Evolutionary conservation across 2,888 invertebrate genomes (phyloP), one percentile per base, ranked within the genome.

Genomic region (Linnaemya tessellans): DNA sequence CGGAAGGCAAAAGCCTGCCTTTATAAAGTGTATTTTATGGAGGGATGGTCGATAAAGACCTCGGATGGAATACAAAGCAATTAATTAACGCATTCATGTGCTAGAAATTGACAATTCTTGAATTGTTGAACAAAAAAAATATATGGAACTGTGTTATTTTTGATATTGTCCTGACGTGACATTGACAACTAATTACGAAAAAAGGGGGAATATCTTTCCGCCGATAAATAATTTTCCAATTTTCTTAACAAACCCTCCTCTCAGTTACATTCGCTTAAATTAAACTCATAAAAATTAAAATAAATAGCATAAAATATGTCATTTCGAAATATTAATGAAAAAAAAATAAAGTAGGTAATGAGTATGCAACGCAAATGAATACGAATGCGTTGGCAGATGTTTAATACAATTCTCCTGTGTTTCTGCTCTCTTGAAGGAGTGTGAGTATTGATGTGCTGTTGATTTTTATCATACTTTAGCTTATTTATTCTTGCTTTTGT

Each of bases 301-400:
- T 58, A 46, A 58, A 54, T 43, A 43, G 18, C n/a, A 71, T 35
- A 74, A 74, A 74, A 64, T 49, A 62, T 62, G 46, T 22, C 22
- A 62, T 49, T 49, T 62, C 22, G 13, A 25, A 43, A 64, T 22
- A 22, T 43, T 43, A 64, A 22, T 30, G 15, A 13, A 64, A 18
- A 70, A 41, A 22, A 25, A 41, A 25, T 25, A 5, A 18, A 68
- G 30, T 38, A 65, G 64, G 64, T 77, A 71, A 82, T 77, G 70
- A 77, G 41, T 77, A 71, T 78, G 77, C 65, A 71, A 38, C 25
- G 15, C 58, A 54, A 68, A 49, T 20, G 30, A 49, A 71, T 60
- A 43, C 15, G 60, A 49, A 18, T 38, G 51, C 35, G n/a, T 25
- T 67, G 77, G 82, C 82, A 83, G 82, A 65, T 83, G 82, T 83